phyloP scores from a whole-genome alignment of 2,888 invertebrate species.

The Carabus problematicus region DNA sequence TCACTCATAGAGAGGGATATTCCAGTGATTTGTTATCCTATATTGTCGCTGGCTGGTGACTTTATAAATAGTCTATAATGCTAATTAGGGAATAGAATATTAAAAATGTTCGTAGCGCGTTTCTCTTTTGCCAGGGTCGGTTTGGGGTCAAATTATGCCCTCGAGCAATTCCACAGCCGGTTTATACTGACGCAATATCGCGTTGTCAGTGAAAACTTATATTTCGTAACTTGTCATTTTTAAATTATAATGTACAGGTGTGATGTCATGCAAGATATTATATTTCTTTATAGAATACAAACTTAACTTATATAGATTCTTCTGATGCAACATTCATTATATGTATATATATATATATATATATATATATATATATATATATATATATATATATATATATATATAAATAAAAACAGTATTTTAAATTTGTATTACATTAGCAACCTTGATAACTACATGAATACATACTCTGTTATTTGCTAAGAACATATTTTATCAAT shows the following conservation, averaged over 20 bases:
- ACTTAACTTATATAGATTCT: not conserved
- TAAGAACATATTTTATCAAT: no score
- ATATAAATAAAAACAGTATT: not conserved
- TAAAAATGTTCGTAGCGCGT: no score
- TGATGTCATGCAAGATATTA: slow-evolving; percentile 37
- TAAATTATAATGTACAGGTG: slow-evolving; percentile 10
- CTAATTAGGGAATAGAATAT: no score
- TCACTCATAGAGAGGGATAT: no score
- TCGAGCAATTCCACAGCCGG: slow-evolving; percentile 24
- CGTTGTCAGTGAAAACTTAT: slow-evolving; percentile 32
- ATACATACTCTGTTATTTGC: slow-evolving; percentile 1
- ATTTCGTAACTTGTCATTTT: slow-evolving; percentile 16
- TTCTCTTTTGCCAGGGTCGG: slow-evolving; percentile 30
- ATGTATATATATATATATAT: no score
- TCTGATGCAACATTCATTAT: not conserved
- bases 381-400: not conserved
- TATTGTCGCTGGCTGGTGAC: no score
- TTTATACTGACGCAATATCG: slow-evolving; percentile 32
- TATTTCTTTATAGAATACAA: slow-evolving; percentile 40
- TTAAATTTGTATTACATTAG: not conserved
- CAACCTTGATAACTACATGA: slow-evolving; percentile 1
- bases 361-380: not conserved
- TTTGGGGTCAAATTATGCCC: slow-evolving; percentile 37
- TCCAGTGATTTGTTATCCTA: no score
- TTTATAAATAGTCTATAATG: no score